Conservation (phyloP, 2,888 invertebrate genomes). For the Tenthredo livida region DNA sequence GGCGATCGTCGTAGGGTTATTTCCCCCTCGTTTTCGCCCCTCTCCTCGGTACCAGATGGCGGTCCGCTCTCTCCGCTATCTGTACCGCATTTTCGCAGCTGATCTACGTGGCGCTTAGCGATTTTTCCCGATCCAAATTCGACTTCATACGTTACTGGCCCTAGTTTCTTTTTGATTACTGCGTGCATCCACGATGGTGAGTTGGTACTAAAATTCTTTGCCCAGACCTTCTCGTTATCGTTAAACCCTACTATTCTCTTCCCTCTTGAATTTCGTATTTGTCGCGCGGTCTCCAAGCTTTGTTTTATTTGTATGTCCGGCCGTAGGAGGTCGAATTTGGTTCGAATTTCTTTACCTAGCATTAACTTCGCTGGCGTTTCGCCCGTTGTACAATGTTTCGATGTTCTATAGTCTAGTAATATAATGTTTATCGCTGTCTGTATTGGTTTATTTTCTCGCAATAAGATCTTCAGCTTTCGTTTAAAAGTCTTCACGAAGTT, state of each 20-base stretch:
- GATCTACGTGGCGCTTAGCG: constrained; percentile 53
- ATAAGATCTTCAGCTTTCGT: constrained; percentile 25
- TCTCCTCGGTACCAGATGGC: too few species aligned
- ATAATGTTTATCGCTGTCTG: constrained; percentile 39
- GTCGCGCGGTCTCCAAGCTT: background rate
- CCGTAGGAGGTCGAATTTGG: constrained; percentile 46
- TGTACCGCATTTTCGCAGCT: background rate
- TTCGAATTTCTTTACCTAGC: constrained; percentile 50
- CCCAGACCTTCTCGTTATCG: constrained; percentile 49
- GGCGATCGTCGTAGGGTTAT: too few species aligned
- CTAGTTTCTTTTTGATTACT: constrained; percentile 42
- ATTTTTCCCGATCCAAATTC: constrained; percentile 10
- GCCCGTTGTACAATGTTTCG: constrained; percentile 53
- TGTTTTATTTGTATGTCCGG: constrained; percentile 36
- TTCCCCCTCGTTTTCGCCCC: too few species aligned
- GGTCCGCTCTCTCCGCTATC: too few species aligned
- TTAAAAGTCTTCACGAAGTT: constrained; percentile 59
- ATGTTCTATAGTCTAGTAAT: constrained; percentile 49
- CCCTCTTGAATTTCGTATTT: constrained; percentile 47
- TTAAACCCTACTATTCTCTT: constrained; percentile 46
- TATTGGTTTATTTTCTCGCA: background rate
- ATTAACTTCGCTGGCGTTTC: constrained; percentile 50
- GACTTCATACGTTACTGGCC: constrained; percentile 54
- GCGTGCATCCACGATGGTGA: constrained; percentile 36
- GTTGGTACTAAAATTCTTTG: constrained; percentile 51